These are phyloP conservation scores for Calidris pugnax DNA, from an alignment of 2,113 vertebrate genomes.

Conservation along the genomic window DNA sequence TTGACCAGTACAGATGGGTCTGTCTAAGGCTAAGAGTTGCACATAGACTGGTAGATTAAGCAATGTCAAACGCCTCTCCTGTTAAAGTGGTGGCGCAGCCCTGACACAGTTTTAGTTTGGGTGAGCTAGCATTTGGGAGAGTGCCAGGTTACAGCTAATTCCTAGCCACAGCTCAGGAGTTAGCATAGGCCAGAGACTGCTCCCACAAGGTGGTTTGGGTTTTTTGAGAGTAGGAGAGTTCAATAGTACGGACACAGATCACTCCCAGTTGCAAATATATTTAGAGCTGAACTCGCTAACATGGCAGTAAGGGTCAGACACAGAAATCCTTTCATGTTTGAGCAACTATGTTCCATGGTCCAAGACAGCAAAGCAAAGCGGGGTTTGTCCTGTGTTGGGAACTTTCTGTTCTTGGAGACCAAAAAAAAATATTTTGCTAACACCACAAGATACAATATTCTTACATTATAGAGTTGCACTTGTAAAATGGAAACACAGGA, in stretches of 20 bases:
- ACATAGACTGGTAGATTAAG: background rate
- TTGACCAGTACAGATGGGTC: background rate
- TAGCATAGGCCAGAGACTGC: background rate
- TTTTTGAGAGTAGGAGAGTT: background rate
- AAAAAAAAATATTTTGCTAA: background rate
- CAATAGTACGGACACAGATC: background rate
- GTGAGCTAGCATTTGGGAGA: background rate
- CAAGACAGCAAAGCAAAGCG: background rate
- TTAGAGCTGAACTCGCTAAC: background rate
- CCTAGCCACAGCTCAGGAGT: background rate
- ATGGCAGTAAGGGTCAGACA: background rate
- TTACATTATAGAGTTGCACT: background rate
- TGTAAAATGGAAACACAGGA: conserved; percentile 8
- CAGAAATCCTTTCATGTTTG: background rate
- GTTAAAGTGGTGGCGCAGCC: background rate
- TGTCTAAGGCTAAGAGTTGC: background rate
- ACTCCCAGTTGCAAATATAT: background rate
- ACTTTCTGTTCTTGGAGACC: background rate
- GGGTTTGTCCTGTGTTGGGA: background rate
- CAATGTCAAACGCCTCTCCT: background rate
- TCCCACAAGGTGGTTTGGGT: background rate
- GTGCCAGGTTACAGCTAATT: background rate
- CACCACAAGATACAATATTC: background rate
- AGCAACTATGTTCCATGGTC: background rate
- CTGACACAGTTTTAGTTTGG: background rate